A percentile compares a stretch with the other conserved stretches of the same genome.
Conservation (phyloP, 2,797 vertebrate genomes). For the Buceros bicornis region DNA sequence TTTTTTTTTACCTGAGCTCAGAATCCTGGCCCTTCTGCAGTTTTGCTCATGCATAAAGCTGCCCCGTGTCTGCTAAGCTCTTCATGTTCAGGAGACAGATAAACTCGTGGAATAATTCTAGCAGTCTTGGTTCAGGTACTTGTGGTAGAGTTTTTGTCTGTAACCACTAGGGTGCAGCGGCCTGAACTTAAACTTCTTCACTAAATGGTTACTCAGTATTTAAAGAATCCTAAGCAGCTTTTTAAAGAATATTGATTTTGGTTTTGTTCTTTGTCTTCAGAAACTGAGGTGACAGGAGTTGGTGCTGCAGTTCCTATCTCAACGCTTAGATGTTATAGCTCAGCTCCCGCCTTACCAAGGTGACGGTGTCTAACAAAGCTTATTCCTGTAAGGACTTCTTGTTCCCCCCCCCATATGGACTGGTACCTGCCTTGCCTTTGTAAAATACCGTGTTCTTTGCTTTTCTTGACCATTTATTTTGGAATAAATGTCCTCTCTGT, state of each 20-base stretch:
- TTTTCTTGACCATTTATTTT: not conserved
- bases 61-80: not conserved
- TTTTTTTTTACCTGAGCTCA: not conserved
- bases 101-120: not conserved
- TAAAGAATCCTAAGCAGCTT: not conserved
- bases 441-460: not conserved
- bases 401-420: not conserved
- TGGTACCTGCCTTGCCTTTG: not conserved
- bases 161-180: not conserved
- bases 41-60: not conserved
- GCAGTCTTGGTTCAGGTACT: not conserved
- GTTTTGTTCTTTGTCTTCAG: slow-evolving; percentile 6
- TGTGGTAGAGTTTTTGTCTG: not conserved
- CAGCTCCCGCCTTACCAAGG: not conserved
- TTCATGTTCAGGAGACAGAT: not conserved
- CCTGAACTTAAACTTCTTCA: not conserved
- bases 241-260: not conserved
- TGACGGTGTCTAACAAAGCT: not conserved
- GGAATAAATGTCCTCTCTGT: not conserved
- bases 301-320: not conserved
- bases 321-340: not conserved
- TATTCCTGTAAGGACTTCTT: not conserved
- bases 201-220: not conserved
- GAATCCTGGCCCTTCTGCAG: not conserved
- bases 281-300: not conserved